Evolutionary conservation across 2,888 invertebrate genomes (phyloP).

Genomic region (Hirudinaria manillensis): DNA sequence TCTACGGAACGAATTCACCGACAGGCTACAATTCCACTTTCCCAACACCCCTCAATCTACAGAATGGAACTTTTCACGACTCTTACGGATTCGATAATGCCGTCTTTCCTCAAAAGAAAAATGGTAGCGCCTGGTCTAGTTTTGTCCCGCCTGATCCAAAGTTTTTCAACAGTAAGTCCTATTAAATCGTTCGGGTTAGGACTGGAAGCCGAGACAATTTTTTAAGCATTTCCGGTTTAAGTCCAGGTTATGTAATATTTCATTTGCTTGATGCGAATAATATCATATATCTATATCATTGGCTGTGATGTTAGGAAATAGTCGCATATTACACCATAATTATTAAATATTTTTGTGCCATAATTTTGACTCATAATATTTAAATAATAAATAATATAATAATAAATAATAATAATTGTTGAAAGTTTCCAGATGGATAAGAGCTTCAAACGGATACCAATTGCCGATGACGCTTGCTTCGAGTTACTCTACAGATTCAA

Average conservation of each 20-base stretch:
- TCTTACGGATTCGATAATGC: not conserved
- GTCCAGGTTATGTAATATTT: not conserved
- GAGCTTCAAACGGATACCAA: slow-evolving; percentile 4
- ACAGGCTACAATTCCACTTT: not conserved
- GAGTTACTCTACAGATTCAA: not conserved
- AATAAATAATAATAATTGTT: too few species aligned
- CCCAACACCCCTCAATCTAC: slow-evolving; percentile 3
- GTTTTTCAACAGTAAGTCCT: slow-evolving; percentile 1
- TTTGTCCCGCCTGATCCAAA: not conserved
- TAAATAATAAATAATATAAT: too few species aligned
- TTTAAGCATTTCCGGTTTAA: too few species aligned
- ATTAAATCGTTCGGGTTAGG: too few species aligned
- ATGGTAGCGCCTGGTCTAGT: slow-evolving; percentile 2
- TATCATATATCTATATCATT: too few species aligned
- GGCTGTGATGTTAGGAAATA: too few species aligned
- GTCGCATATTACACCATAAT: too few species aligned
- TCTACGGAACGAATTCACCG: not conserved
- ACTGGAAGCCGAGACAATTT: not conserved
- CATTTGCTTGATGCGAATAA: slow-evolving; percentile 1
- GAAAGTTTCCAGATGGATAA: slow-evolving; percentile 20
- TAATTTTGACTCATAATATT: too few species aligned
- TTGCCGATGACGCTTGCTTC: slow-evolving; percentile 1
- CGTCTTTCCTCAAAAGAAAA: slow-evolving; percentile 3
- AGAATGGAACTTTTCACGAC: not conserved
- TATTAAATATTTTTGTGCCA: too few species aligned